phyloP scores from a whole-genome alignment of 2,113 vertebrate species.

The Phainopepla nitens region DNA sequence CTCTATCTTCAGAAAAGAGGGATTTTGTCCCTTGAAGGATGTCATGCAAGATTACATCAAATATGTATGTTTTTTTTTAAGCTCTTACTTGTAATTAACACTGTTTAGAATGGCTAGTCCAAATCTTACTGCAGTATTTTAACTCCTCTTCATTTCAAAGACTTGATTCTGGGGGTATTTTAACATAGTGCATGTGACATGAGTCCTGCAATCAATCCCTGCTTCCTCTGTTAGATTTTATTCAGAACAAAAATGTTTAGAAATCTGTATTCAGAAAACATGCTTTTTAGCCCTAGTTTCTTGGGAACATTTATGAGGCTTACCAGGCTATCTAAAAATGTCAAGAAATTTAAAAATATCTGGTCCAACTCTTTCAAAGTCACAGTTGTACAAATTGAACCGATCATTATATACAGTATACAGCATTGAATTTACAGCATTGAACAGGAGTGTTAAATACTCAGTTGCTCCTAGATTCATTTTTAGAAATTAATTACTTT shows the following conservation, averaged over 20 bases:
- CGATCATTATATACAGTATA: neutral
- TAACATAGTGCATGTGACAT: neutral
- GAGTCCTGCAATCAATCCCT: neutral
- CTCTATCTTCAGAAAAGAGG: constrained; percentile 85
- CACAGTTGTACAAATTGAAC: neutral
- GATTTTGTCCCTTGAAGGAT: constrained; percentile 78
- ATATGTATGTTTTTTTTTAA: constrained; percentile 77
- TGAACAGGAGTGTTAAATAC: neutral
- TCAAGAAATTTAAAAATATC: neutral
- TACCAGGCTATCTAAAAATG: neutral
- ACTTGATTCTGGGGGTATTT: neutral
- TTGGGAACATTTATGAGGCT: neutral
- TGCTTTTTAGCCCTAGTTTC: neutral
- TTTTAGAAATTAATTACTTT: neutral
- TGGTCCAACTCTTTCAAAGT: neutral
- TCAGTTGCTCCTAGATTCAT: neutral
- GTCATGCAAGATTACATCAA: constrained; percentile 90
- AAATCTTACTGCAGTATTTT: neutral
- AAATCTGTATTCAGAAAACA: neutral
- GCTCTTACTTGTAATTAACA: neutral
- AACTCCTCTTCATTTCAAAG: neutral
- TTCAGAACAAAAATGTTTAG: neutral
- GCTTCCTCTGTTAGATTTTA: neutral
- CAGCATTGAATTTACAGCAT: neutral
- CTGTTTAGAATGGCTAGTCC: neutral